These are phyloP conservation scores for Melipona bicolor DNA, from an alignment of 2,888 invertebrate genomes.

Conservation along the genomic window DNA sequence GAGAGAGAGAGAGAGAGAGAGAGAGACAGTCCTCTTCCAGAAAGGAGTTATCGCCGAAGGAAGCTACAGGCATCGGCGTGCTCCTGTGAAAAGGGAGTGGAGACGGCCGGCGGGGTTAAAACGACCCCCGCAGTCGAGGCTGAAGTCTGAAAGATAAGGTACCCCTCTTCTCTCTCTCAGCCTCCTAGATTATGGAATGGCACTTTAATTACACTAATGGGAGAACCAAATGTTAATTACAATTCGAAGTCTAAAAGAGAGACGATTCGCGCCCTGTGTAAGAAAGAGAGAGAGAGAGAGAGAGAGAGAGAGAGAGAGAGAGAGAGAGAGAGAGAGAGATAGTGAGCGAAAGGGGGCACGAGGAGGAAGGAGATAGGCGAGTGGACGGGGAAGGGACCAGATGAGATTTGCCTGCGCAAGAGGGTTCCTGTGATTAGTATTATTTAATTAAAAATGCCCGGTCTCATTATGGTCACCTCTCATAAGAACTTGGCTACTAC, in stretches of 20 bases:
- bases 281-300: slow-evolving; percentile 62
- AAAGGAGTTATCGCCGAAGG: slow-evolving; percentile 80
- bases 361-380: slow-evolving; percentile 49
- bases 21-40: slow-evolving; percentile 65
- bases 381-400: slow-evolving; percentile 52
- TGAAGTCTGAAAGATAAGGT: slow-evolving; percentile 84
- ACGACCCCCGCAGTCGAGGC: slow-evolving; percentile 76
- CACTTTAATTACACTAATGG: slow-evolving; percentile 92
- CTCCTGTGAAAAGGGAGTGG: slow-evolving; percentile 67
- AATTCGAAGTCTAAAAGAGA: slow-evolving; percentile 88
- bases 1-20: slow-evolving; percentile 2
- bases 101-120: slow-evolving; percentile 73
- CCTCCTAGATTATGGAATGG: slow-evolving; percentile 87
- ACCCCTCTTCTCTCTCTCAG: slow-evolving; percentile 76
- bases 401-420: slow-evolving; percentile 72
- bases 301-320: neutral
- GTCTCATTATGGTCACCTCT: slow-evolving; percentile 59
- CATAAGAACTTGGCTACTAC: slow-evolving; percentile 52
- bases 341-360: slow-evolving; percentile 5
- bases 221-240: slow-evolving; percentile 91
- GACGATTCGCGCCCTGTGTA: slow-evolving; percentile 80
- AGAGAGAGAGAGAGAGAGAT: neutral
- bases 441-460: slow-evolving; percentile 83
- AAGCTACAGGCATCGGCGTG: slow-evolving; percentile 75
- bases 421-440: slow-evolving; percentile 81